Evolutionary conservation across 2,797 vertebrate genomes (phyloP).

Genomic region (Caiman crocodilus): DNA sequence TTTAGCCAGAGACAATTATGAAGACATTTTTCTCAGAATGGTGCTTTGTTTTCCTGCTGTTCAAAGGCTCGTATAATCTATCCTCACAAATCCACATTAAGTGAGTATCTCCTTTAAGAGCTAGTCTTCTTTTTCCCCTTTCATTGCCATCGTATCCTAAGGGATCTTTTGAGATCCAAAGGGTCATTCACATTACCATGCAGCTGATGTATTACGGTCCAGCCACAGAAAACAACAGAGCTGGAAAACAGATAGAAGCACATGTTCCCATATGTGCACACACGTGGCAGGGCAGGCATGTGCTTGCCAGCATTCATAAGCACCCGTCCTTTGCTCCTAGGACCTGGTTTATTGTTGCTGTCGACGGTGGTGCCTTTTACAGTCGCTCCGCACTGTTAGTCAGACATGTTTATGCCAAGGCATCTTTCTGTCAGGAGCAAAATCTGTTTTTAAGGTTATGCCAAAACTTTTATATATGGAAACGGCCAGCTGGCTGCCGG

Average conservation of each 20-base stretch:
- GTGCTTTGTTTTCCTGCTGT: not conserved
- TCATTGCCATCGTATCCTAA: not conserved
- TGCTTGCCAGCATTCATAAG: not conserved
- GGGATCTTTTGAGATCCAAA: not conserved
- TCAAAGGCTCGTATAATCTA: not conserved
- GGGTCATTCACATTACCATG: rapidly evolving
- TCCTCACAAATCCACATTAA: not conserved
- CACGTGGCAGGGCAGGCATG: not conserved
- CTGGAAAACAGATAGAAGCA: not conserved
- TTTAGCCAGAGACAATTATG: not conserved
- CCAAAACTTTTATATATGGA: constrained; percentile 73
- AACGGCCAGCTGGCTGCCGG: constrained; percentile 77
- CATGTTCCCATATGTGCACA: not conserved
- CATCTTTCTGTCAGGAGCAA: constrained; percentile 54
- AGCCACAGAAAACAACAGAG: not conserved
- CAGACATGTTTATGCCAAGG: constrained; percentile 46
- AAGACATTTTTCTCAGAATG: rapidly evolving
- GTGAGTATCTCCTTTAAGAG: not conserved
- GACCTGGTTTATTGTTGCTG: not conserved
- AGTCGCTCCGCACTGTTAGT: constrained; percentile 56
- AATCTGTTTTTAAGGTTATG: constrained; percentile 70
- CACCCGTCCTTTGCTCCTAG: not conserved
- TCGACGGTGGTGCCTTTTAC: not conserved
- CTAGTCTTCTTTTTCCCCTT: rapidly evolving
- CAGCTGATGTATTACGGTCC: not conserved